phyloP scores from a whole-genome alignment of 2,888 invertebrate genomes.

The Sycophila texana region DNA sequence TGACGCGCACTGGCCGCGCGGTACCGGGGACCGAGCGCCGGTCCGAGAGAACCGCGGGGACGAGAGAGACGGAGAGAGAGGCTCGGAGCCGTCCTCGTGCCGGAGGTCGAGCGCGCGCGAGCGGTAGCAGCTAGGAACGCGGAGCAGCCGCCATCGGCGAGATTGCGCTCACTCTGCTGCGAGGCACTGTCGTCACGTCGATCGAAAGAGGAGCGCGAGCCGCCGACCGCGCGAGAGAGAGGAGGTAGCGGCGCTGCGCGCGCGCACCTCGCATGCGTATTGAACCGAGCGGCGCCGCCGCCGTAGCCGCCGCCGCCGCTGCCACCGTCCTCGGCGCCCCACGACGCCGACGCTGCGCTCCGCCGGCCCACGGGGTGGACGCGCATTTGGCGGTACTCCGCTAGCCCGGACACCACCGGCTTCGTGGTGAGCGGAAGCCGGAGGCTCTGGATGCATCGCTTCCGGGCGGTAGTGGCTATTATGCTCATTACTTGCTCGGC shows the following conservation, averaged over 20 bases:
- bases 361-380: neutral
- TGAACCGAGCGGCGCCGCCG: constrained; percentile 63
- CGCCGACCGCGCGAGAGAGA: constrained; percentile 29
- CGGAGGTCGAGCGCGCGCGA: neutral
- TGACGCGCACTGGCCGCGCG: constrained; percentile 1
- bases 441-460: no score
- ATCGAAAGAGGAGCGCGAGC: constrained; percentile 68
- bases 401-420: neutral
- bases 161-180: constrained; percentile 58
- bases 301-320: constrained; percentile 20
- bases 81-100: neutral
- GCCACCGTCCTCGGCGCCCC: neutral
- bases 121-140: constrained; percentile 50
- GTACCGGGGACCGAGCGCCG: neutral
- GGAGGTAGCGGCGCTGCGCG: constrained; percentile 60
- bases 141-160: constrained; percentile 66
- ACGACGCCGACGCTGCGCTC: neutral
- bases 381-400: neutral
- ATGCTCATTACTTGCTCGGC: no score
- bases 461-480: no score
- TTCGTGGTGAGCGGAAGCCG: no score
- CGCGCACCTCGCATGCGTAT: constrained; percentile 73
- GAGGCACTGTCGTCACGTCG: constrained; percentile 69
- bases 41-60: neutral
- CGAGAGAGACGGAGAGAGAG: neutral